A percentile compares a stretch with the other conserved stretches of the same genome.
These are phyloP conservation scores for Alosa sapidissima DNA, from an alignment of 2,797 vertebrate species.

Conservation along the genomic window DNA sequence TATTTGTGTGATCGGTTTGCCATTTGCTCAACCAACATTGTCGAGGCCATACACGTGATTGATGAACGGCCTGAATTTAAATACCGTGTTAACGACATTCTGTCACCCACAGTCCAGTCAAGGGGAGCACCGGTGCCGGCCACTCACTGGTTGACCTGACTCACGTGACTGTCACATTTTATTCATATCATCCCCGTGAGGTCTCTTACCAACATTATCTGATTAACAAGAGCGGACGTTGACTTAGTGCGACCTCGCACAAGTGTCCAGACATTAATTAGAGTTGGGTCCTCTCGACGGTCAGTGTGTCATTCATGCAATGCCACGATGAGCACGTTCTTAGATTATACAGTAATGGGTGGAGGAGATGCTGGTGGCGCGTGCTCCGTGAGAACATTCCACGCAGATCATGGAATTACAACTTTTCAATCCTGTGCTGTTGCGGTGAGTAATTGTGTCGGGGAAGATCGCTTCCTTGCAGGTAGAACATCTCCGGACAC, in stretches of 20 bases:
- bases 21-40: slow-evolving; percentile 77
- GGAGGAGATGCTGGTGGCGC: slow-evolving; percentile 85
- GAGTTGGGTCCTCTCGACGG: slow-evolving; percentile 71
- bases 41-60: slow-evolving; percentile 64
- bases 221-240: slow-evolving; percentile 79
- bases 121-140: slow-evolving; percentile 41
- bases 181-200: slow-evolving; percentile 84
- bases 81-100: slow-evolving; percentile 88
- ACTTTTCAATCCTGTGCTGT: slow-evolving; percentile 94
- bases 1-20: slow-evolving; percentile 54
- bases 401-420: slow-evolving; percentile 93
- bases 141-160: slow-evolving; percentile 84
- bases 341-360: slow-evolving; percentile 90
- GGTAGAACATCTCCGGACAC: slow-evolving; percentile 85
- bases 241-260: slow-evolving; percentile 78
- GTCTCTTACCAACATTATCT: slow-evolving; percentile 50
- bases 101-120: slow-evolving; percentile 78
- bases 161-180: slow-evolving; percentile 85
- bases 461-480: slow-evolving; percentile 87
- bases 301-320: slow-evolving; percentile 74
- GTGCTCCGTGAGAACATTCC: slow-evolving; percentile 85
- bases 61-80: slow-evolving; percentile 92
- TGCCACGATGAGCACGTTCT: slow-evolving; percentile 95
- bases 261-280: slow-evolving; percentile 55
- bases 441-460: slow-evolving; percentile 84